phyloP scores from a whole-genome alignment of 2,113 vertebrate species.

The Anseranas semipalmata region DNA sequence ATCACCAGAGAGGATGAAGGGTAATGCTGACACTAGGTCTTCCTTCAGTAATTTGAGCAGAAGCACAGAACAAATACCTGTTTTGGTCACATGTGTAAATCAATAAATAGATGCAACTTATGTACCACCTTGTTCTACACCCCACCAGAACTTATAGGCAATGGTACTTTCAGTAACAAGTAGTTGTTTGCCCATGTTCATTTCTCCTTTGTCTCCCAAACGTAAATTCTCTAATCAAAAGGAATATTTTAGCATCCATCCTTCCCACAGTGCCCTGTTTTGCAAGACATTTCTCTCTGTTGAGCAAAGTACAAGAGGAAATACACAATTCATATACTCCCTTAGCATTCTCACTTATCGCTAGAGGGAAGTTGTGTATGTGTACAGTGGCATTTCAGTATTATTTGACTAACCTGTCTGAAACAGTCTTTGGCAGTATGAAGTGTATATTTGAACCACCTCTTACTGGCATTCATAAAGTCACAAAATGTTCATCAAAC shows the following conservation, averaged over 20 bases:
- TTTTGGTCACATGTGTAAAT: not conserved
- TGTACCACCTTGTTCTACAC: not conserved
- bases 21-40: not conserved
- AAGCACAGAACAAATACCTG: not conserved
- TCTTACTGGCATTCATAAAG: not conserved
- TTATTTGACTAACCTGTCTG: not conserved
- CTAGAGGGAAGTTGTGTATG: not conserved
- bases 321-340: not conserved
- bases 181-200: not conserved
- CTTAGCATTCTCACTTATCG: not conserved
- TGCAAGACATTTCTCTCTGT: not conserved
- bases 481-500: not conserved
- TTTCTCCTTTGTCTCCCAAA: not conserved
- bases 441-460: not conserved
- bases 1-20: not conserved
- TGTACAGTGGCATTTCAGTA: not conserved
- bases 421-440: not conserved
- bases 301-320: not conserved
- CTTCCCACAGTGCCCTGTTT: not conserved
- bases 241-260: not conserved
- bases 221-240: not conserved
- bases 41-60: not conserved
- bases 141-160: not conserved
- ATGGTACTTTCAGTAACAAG: not conserved
- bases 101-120: not conserved